Base-by-base conservation (phyloP, 2,888 invertebrate genomes). In the Monoplex corrugatus region DNA sequence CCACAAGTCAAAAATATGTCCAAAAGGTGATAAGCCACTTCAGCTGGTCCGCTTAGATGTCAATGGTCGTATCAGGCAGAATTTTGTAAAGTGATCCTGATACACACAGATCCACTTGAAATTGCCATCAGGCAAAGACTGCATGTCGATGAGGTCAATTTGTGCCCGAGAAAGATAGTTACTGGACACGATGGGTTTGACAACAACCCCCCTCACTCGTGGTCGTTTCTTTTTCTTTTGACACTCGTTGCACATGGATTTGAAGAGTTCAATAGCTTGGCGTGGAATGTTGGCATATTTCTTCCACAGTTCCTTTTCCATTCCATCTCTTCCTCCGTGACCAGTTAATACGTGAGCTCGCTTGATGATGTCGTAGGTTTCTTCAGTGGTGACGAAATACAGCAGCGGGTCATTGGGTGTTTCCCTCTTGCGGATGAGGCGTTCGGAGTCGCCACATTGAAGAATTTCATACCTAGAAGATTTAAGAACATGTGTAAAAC, bases 391-490 rank as follows among this genome's bases (percentile, higher is more conserved):
- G 28, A 57, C 63, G 40, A 82, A 87, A 57, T 57, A 80, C 19
- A 82, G 16, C 23, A 43, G 82, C 19, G 13, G 19, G 19, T 82
- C 87, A 35, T 40, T 38, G 28, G 87, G 82, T 44, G 38, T 40
- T 57, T 82, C 57, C n/a, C 87, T 82, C 43, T 82, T 87, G 57
- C 50, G 78, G 16, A 87, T 87, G 16, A 82, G 57, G 32, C 38
- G 45, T 6, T 87, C 57, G 10, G 38, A 28, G 82, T 45, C 35
- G 43, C 82, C 63, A 45, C 82, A 87, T 50, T 50, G 57, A 28
- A 87, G 63, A 44, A 87, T 82, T 57, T 87, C 87, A 50, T 82
- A 87, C 57, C 87, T 87, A n/a, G 6, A 28, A 83, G 16, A 43
- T n/a, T n/a, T n/a, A n/a, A n/a, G n/a, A n/a, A n/a, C n/a, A n/a